These are phyloP conservation scores for Pterophyllum scalare DNA, from an alignment of 2,113 vertebrate species.

Conservation along the genomic window DNA sequence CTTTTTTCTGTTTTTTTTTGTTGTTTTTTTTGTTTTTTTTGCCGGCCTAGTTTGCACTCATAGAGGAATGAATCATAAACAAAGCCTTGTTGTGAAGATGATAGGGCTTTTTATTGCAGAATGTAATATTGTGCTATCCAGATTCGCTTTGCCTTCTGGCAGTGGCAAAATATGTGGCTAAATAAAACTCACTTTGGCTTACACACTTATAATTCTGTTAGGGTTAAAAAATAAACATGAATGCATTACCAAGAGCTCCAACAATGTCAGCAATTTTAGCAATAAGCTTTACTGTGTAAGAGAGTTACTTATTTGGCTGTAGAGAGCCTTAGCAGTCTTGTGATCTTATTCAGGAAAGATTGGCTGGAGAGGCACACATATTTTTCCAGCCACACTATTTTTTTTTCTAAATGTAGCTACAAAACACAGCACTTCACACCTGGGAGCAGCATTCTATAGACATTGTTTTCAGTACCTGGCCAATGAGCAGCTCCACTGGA, in stretches of 20 bases:
- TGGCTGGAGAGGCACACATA: not conserved
- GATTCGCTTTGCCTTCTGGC: constrained; percentile 29
- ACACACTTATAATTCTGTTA: constrained; percentile 16
- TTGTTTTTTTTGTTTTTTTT: not conserved
- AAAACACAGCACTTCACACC: constrained; percentile 4
- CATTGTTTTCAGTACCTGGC: constrained; percentile 44
- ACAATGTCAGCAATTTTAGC: constrained; percentile 13
- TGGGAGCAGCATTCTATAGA: not conserved
- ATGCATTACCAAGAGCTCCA: not conserved
- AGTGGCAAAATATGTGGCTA: constrained; percentile 11
- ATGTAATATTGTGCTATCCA: constrained; percentile 15
- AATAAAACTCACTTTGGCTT: constrained; percentile 23
- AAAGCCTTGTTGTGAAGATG: constrained; percentile 22
- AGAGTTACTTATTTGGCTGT: not conserved
- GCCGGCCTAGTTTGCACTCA: constrained; percentile 27
- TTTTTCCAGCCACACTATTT: not conserved
- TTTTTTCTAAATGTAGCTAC: not conserved
- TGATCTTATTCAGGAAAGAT: constrained; percentile 21
- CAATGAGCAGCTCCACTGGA: constrained; percentile 59
- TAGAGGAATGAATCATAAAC: constrained; percentile 28
- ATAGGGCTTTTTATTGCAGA: constrained; percentile 23
- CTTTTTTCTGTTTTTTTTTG: too few species aligned
- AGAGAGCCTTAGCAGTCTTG: not conserved
- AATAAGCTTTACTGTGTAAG: not conserved
- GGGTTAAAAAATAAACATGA: constrained; percentile 14